These are phyloP conservation scores for Acipenser transmontanus DNA, from an alignment of 2,797 vertebrate genomes.

Conservation along the genomic window DNA sequence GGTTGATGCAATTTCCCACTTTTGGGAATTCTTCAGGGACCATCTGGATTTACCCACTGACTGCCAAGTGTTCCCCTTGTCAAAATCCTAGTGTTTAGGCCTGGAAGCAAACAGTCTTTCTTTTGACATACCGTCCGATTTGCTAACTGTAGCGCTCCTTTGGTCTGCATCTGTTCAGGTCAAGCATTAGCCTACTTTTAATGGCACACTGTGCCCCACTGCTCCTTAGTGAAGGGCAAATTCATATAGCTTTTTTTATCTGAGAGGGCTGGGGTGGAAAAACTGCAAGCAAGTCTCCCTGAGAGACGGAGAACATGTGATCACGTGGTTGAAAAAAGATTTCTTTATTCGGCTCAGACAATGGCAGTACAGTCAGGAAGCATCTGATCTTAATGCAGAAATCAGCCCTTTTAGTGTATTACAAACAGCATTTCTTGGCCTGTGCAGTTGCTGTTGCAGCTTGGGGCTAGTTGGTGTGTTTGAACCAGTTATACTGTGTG, in stretches of 20 bases:
- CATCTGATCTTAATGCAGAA: not conserved
- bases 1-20: no score
- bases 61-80: no score
- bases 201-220: conserved; percentile 12
- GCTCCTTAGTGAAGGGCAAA: conserved; percentile 23
- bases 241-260: conserved; percentile 35
- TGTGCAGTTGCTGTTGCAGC: not conserved
- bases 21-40: no score
- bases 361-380: conserved; percentile 8
- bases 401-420: not conserved
- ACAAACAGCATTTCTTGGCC: not conserved
- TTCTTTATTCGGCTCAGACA: conserved; percentile 19
- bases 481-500: no score
- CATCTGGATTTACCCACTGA: no score
- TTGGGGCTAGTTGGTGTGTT: no score
- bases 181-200: conserved; percentile 54
- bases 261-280: conserved; percentile 5
- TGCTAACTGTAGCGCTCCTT: conserved; percentile 13
- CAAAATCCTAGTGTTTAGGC: not conserved
- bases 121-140: conserved; percentile 15
- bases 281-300: not conserved
- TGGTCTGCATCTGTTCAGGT: conserved; percentile 32
- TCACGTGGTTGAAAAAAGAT: conserved; percentile 6
- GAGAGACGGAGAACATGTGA: conserved; percentile 7
- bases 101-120: not conserved